Conservation (phyloP, 2,113 vertebrate genomes). For the Fukomys damarensis region DNA sequence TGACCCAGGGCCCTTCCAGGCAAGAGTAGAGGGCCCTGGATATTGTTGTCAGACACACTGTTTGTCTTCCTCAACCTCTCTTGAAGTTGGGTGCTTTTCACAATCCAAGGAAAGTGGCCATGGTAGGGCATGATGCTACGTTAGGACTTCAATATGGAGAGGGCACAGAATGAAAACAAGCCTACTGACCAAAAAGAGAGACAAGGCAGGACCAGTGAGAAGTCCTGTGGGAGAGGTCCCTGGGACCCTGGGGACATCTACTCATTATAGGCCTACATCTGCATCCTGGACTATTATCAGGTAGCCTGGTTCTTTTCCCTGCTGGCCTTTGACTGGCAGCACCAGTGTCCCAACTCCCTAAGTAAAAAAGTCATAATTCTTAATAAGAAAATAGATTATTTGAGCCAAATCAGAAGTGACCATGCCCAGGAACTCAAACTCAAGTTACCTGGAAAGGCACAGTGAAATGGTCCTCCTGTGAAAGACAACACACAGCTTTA, state of each 20-base stretch:
- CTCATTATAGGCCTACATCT: neutral
- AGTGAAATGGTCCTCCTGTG: neutral
- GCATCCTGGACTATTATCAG: neutral
- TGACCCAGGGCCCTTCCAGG: neutral
- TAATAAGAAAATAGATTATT: neutral
- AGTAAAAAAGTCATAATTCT: neutral
- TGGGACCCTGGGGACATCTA: fast-evolving
- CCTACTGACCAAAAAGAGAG: neutral
- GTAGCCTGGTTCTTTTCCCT: neutral
- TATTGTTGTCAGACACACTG: neutral
- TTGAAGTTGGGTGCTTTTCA: neutral
- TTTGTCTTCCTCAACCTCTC: neutral
- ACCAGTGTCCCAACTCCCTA: neutral
- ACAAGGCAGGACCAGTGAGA: no score
- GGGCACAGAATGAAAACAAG: neutral
- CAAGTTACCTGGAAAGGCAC: neutral
- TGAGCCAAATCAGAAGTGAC: neutral
- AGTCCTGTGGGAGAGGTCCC: neutral
- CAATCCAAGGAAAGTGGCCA: neutral
- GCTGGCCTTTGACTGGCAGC: neutral
- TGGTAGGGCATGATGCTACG: no score
- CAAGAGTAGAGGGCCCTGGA: neutral
- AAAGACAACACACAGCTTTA: neutral
- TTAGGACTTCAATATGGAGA: neutral
- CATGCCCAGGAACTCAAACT: neutral